These are phyloP conservation scores for Argyrosomus regius DNA, from an alignment of 2,797 vertebrate species.

Conservation along the genomic window DNA sequence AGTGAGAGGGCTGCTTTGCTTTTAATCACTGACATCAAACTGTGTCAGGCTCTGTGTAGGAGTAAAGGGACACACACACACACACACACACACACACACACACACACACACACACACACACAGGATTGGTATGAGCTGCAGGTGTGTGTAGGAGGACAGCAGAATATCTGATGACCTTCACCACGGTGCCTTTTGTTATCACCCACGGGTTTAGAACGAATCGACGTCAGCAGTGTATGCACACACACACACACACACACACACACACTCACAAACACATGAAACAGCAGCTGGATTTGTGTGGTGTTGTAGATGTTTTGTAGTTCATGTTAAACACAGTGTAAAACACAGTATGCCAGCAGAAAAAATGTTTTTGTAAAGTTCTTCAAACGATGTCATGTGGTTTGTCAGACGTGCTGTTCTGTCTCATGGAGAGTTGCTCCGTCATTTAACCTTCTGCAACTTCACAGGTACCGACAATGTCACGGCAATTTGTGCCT, in stretches of 20 bases:
- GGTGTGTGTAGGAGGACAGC: slow-evolving; percentile 55
- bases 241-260: slow-evolving; percentile 1
- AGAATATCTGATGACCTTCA: slow-evolving; percentile 64
- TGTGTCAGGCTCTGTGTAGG: slow-evolving; percentile 17
- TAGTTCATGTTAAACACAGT: not conserved
- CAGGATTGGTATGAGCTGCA: slow-evolving; percentile 1
- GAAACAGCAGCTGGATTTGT: not conserved
- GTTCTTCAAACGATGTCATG: too few species aligned
- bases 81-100: not conserved
- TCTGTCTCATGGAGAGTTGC: too few species aligned
- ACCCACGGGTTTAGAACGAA: slow-evolving; percentile 39
- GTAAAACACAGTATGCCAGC: not conserved
- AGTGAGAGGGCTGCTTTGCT: slow-evolving; percentile 22
- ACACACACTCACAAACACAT: not conserved
- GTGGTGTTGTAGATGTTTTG: too few species aligned
- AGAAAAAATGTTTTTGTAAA: too few species aligned
- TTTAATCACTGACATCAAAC: slow-evolving; percentile 33
- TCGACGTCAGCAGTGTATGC: slow-evolving; percentile 12
- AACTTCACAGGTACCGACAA: too few species aligned
- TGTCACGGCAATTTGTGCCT: too few species aligned
- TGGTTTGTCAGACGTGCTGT: too few species aligned
- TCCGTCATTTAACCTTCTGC: too few species aligned
- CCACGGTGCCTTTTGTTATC: slow-evolving; percentile 40
- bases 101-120: slow-evolving; percentile 23
- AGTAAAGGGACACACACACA: slow-evolving; percentile 10